Evolutionary conservation across 2,797 vertebrate genomes (phyloP), one percentile per base, ranked within the genome.

Genomic region (Rhinogobio ventralis): DNA sequence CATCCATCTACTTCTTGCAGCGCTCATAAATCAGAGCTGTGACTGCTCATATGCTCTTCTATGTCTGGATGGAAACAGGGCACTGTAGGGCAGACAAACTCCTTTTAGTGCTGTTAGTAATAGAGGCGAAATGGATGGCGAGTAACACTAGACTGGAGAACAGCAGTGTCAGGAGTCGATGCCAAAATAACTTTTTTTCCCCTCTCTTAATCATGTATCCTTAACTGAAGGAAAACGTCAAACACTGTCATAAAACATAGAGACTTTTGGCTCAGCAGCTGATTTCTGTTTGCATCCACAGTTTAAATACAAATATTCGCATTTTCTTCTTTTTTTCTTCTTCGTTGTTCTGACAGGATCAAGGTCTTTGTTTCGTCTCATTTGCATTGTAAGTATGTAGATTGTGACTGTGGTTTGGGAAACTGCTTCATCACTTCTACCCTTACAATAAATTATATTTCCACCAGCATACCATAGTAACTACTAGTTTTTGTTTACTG

Each of bases 1-100:
- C 77, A 83, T 88, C 81, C 57, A 57, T 87, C 85, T 82, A 78
- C 71, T 82, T 84, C 60, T 55, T 7, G 39, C 25, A 3, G 69
- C 20, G 7, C 36, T 30, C 64, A 57, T 67, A 79, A 86, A 73
- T 86, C 77, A 67, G 75, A 78, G 64, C 23, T 42, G 28, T 67
- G 60, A 67, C 33, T 76, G 45, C 64, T 74, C 33, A 49, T 68
- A 25, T 80, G 83, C 68, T 67, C 76, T 80, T 73, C 68, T 53
- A n/a, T 49, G 57, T 73, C 55, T 64, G 45, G 17, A 66, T 79
- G 33, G 55, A 85, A 85, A 73, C 77, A 28, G 68, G 77, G 68
- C 30, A 49, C 68, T 64, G 60, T 64, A 85, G 69, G 83, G 30
- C 68, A 85, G 83, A 66, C 55, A 66, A 72, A 64, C 67, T 53